Evolutionary conservation across 2,888 invertebrate species (phyloP).

Genomic region (Creontiades dilutus): DNA sequence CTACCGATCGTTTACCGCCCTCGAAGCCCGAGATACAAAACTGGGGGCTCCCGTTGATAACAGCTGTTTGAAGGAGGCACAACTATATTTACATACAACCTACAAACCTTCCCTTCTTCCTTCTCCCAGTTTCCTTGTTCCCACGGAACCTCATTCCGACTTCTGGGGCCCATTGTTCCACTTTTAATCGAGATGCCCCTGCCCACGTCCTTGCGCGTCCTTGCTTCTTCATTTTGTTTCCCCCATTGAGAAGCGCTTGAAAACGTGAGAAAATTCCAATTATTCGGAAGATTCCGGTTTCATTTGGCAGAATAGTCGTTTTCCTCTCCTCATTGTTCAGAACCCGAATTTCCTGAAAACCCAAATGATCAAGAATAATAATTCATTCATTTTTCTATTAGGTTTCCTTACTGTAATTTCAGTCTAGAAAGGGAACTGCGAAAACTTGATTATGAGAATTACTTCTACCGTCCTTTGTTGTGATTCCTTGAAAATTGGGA

Average conservation of each 20-base stretch:
- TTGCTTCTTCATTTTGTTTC: background rate
- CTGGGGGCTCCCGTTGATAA: slow-evolving; percentile 35
- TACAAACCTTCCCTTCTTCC: slow-evolving; percentile 47
- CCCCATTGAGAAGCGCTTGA: background rate
- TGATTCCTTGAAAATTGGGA: no score
- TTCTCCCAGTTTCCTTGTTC: slow-evolving; percentile 54
- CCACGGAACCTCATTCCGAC: slow-evolving; percentile 36
- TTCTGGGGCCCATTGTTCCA: slow-evolving; percentile 60
- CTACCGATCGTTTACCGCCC: background rate
- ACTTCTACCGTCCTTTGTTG: no score
- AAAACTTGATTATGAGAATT: no score
- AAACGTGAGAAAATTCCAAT: slow-evolving; percentile 54
- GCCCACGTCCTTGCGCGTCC: slow-evolving; percentile 63
- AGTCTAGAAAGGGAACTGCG: no score
- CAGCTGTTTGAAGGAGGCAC: slow-evolving; percentile 54
- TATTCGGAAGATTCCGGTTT: background rate
- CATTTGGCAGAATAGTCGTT: background rate
- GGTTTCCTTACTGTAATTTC: no score
- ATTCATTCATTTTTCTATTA: no score
- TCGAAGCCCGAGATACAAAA: background rate
- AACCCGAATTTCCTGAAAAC: no score
- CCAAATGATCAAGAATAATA: no score
- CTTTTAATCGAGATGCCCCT: slow-evolving; percentile 63
- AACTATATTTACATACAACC: slow-evolving; percentile 66
- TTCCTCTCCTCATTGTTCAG: background rate